Conservation (phyloP, 2,113 vertebrate species). For the Hymenochirus boettgeri region DNA sequence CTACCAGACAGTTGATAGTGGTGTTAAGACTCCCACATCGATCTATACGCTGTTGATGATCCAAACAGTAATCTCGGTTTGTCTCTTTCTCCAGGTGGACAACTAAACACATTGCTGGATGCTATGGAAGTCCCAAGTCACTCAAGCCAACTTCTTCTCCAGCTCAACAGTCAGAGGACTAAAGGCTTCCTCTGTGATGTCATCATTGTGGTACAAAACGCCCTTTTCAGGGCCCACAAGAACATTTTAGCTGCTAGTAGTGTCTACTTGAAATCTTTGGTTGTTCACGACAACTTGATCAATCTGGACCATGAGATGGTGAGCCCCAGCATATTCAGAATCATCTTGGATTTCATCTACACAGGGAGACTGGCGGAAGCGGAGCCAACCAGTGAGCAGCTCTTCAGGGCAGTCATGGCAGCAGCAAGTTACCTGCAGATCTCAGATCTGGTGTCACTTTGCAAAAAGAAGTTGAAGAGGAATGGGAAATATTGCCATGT, state of each 20-base stretch:
- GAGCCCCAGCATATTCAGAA: slow-evolving; percentile 94
- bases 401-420: slow-evolving; percentile 82
- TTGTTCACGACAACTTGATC: slow-evolving; percentile 98
- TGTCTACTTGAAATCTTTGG: slow-evolving; percentile 97
- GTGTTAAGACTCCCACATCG: no score
- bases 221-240: slow-evolving; percentile 97
- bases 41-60: no score
- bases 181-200: slow-evolving; percentile 98
- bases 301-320: slow-evolving; percentile 99
- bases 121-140: slow-evolving; percentile 96
- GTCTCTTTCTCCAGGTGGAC: slow-evolving; percentile 64
- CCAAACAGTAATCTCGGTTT: no score
- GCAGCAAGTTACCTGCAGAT: slow-evolving; percentile 96
- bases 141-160: slow-evolving; percentile 95
- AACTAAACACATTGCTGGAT: slow-evolving; percentile 92
- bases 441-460: slow-evolving; percentile 90
- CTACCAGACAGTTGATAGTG: no score
- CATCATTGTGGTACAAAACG: slow-evolving; percentile 98
- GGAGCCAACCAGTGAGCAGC: slow-evolving; percentile 77
- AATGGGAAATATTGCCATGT: slow-evolving; percentile 87
- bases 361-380: slow-evolving; percentile 86
- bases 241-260: slow-evolving; percentile 98
- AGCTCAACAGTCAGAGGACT: slow-evolving; percentile 96
- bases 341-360: slow-evolving; percentile 98
- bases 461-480: slow-evolving; percentile 93